These are phyloP conservation scores for Campaea margaritaria DNA, from an alignment of 2,888 invertebrate genomes.

Conservation along the genomic window DNA sequence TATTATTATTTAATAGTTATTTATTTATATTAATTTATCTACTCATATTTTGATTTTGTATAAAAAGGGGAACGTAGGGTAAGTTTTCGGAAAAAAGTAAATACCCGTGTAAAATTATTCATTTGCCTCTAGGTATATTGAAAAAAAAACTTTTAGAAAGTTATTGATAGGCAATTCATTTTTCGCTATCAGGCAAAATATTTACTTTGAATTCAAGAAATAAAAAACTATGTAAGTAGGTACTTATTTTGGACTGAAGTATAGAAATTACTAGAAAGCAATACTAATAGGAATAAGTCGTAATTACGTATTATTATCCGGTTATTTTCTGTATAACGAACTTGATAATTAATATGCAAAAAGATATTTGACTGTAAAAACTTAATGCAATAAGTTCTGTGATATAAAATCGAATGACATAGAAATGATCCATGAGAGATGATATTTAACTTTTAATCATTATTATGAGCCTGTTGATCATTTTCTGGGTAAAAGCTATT, in stretches of 20 bases:
- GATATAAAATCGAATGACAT: conserved; percentile 61
- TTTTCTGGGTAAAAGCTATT: conserved; percentile 18
- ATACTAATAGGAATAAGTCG: background rate
- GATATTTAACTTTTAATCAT: conserved; percentile 42
- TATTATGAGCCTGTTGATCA: conserved; percentile 9
- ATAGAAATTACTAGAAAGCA: too few species aligned
- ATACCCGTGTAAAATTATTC: background rate
- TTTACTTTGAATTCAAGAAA: too few species aligned
- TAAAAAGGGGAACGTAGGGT: background rate
- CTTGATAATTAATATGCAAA: conserved; percentile 32
- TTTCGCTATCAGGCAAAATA: too few species aligned
- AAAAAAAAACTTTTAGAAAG: too few species aligned
- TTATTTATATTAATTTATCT: too few species aligned
- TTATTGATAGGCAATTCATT: too few species aligned
- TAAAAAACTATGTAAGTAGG: too few species aligned
- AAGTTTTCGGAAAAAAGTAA: background rate
- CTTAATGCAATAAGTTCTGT: conserved; percentile 57
- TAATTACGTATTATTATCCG: background rate
- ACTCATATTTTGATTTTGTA: too few species aligned
- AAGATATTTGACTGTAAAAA: conserved; percentile 47
- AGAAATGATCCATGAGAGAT: conserved; percentile 46
- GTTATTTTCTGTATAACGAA: background rate
- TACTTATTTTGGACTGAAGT: too few species aligned
- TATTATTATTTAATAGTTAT: too few species aligned
- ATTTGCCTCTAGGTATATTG: too few species aligned